Evolutionary conservation across 23 tunicate genomes (phyloP), one percentile per base, ranked within the genome.

Genomic region (Clavelina lepadiformis): DNA sequence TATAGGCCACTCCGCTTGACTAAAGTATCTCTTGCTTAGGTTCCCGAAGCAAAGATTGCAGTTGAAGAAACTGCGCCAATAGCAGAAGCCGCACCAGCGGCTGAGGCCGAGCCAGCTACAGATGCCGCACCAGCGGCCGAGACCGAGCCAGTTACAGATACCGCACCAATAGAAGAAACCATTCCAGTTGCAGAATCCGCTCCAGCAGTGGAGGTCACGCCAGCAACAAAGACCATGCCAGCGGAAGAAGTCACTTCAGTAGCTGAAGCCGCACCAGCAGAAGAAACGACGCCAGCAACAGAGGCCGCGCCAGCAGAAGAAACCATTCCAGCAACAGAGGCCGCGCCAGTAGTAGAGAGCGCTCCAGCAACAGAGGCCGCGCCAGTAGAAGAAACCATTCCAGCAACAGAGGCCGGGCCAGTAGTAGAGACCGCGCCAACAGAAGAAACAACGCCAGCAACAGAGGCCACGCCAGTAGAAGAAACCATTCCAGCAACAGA

Each of bases 201-300:
- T 58, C 15, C 64, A 69, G 64, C 36, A 58, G 60, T 7, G 18
- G 22, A 15, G 22, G 8, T n/a, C 8, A 25, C n/a, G 22, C 24
- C 60, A 7, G 22, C 18, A 13, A 7, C 60, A 24, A 61, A 35
- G 47, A 26, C 60, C 36, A 18, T 38, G 44, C 29, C 71, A 65
- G 71, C 71, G 20, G 71, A 38, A n/a, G 24, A 15, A 7, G 24
- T 25, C 22, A 25, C 50, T 11, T 18, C 13, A 44, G 50, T 3
- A n/a, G n/a, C n/a, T n/a, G 73, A 62, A 27, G 61, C 63, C 25
- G 32, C 35, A 31, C 29, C 73, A 50, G 73, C 1, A 26, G 2
- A 27, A 68, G 34, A 20, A 2, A 1, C 18, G 0, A 0, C 28
- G 29, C 61, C 28, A 68, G 65, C 49, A 47, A 0, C 36, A 13